Evolutionary conservation across 2,888 invertebrate genomes (phyloP), one percentile per base, ranked within the genome.

Genomic region (Chloroclysta siterata): DNA sequence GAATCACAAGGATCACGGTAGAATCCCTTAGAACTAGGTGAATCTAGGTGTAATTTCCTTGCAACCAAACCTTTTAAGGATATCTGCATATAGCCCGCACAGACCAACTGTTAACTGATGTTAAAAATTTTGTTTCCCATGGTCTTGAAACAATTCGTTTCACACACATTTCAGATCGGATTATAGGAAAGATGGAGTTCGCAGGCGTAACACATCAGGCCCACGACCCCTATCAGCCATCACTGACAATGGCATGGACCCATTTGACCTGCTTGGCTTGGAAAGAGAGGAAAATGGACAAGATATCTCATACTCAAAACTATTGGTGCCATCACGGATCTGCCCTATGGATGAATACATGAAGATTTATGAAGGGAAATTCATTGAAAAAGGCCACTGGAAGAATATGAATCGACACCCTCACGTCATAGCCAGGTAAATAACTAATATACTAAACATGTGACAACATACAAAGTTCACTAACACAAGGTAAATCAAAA

Each of bases 291-390:
- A 96, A 84, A 97, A 97, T 85, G 98, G 97, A 59, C 97, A 97
- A 96, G 98, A 98, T 87, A 95, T 97, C 75, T 98, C 98, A 15
- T 98, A 98, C 88, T 97, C 97, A 42, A 96, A 97, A 82, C 90
- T 98, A 65, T 90, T 98, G 70, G 95, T 96, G 58, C 97, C 98
- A 54, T 96, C 97, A 17, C 94, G 87, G 72, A 77, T 90, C 41
- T 85, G 84, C 69, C 87, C 88, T 17, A 83, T 90, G 67, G 93
- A 93, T 59, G 93, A 92, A 54, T 89, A 90, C 68, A 85, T 87
- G 69, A 93, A 90, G 70, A 88, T 92, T 86, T 90, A 90, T 82
- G 93, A 92, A 72, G 85, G 89, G 47, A 93, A 93, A 63, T 85
- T 87, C 54, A 82, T 78, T 71, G 93, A 93, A 63, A 93, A 92